These are phyloP conservation scores for Callorhinus ursinus DNA, from an alignment of 2,113 vertebrate species.

Conservation along the genomic window DNA sequence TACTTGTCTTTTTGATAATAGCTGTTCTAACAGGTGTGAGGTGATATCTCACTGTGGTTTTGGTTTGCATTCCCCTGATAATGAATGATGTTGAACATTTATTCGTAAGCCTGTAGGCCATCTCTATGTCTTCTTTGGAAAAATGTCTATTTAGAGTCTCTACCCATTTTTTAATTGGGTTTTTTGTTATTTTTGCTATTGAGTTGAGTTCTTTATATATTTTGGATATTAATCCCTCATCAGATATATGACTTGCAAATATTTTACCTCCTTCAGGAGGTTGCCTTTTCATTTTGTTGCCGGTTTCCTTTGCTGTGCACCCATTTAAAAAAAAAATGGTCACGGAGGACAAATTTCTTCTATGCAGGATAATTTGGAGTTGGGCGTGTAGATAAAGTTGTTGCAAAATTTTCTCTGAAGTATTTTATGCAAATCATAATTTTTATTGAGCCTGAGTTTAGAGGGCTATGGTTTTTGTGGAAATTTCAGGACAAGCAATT, in stretches of 20 bases:
- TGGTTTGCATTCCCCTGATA: not conserved
- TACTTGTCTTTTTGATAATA: not conserved
- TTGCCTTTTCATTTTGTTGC: not conserved
- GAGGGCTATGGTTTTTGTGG: not conserved
- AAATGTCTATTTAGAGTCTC: not conserved
- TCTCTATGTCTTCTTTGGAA: not conserved
- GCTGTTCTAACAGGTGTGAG: not conserved
- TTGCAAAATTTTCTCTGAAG: not conserved
- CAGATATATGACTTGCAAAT: not conserved
- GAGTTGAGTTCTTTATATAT: not conserved
- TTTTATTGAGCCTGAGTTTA: not conserved
- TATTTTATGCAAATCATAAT: not conserved
- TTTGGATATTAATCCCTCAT: not conserved
- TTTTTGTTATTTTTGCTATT: not conserved
- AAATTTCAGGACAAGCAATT: not conserved
- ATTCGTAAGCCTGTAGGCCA: not conserved
- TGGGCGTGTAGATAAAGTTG: not conserved
- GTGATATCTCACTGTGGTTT: not conserved
- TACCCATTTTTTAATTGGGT: not conserved
- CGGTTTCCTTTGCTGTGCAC: not conserved
- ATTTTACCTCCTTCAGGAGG: not conserved
- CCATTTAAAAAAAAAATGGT: not conserved
- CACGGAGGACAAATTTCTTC: not conserved
- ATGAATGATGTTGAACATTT: not conserved
- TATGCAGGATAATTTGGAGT: not conserved